Conservation (phyloP, 2,888 invertebrate genomes). For the Flexamia atlantica region DNA sequence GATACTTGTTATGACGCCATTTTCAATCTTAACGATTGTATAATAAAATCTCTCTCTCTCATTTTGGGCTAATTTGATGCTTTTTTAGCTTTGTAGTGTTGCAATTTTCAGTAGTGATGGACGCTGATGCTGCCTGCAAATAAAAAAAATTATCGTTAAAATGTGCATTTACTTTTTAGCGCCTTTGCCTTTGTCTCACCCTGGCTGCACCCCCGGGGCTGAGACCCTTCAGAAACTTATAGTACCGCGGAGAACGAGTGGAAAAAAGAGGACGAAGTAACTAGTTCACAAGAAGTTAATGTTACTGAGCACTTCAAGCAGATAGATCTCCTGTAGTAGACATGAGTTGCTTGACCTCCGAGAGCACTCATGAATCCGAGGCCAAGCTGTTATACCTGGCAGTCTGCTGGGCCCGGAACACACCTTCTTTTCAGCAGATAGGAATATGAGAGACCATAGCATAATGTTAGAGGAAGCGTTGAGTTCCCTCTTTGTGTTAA, state of each 20-base stretch:
- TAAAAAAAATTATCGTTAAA: no score
- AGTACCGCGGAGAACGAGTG: slow-evolving; percentile 16
- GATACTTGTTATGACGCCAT: no score
- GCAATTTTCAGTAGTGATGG: no score
- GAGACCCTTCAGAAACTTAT: neutral
- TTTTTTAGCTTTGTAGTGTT: no score
- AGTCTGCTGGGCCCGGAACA: slow-evolving; percentile 88
- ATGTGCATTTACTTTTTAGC: no score
- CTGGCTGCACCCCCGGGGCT: neutral
- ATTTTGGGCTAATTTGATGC: no score
- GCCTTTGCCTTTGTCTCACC: neutral
- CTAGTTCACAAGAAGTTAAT: slow-evolving; percentile 44
- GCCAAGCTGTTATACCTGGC: slow-evolving; percentile 87
- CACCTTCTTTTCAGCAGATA: slow-evolving; percentile 86
- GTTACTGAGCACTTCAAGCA: neutral
- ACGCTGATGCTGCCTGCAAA: no score
- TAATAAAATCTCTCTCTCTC: no score
- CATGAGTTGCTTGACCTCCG: slow-evolving; percentile 39
- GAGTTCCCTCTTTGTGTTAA: slow-evolving; percentile 90
- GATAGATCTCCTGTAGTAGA: slow-evolving; percentile 24
- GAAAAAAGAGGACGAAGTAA: slow-evolving; percentile 64
- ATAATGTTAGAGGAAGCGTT: slow-evolving; percentile 87
- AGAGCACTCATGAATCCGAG: slow-evolving; percentile 75
- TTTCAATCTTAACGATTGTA: no score
- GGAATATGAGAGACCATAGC: slow-evolving; percentile 81